A percentile compares a stretch with the other conserved stretches of the same genome.
These are phyloP conservation scores for Andrena minutula DNA, from an alignment of 2,888 invertebrate species.

Conservation along the genomic window DNA sequence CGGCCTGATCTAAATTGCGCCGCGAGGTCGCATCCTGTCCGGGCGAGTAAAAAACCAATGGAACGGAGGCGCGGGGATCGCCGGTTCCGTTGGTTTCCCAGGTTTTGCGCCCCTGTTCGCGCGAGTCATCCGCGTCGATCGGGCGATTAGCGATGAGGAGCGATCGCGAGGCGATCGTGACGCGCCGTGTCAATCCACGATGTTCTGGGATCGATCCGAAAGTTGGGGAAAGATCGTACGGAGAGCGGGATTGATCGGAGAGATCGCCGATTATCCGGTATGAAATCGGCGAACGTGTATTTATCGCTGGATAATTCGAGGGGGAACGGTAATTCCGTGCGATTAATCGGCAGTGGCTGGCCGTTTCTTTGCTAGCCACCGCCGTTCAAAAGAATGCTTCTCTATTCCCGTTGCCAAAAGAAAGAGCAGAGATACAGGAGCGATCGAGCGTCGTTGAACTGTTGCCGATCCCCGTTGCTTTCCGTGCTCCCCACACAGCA, in stretches of 20 bases:
- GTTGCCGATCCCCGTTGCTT: slow-evolving; percentile 1
- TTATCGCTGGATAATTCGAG: slow-evolving; percentile 31
- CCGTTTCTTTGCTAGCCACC: slow-evolving; percentile 7
- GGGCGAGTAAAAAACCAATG: slow-evolving; percentile 39
- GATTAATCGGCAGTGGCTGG: slow-evolving; percentile 25
- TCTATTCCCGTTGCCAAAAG: not conserved
- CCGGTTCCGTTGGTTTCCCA: not conserved
- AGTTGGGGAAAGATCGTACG: not conserved
- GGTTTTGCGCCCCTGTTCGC: not conserved
- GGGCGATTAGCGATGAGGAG: slow-evolving; percentile 52
- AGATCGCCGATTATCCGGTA: slow-evolving; percentile 48
- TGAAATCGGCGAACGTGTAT: slow-evolving; percentile 37
- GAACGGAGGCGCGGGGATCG: slow-evolving; percentile 3
- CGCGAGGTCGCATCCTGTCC: slow-evolving; percentile 44
- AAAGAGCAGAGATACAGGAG: not conserved
- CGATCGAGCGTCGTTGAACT: slow-evolving; percentile 3
- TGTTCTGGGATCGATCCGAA: not conserved
- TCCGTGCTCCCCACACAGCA: too few relatives aligned
- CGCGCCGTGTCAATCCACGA: slow-evolving; percentile 44
- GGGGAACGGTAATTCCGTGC: slow-evolving; percentile 35
- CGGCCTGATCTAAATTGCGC: slow-evolving; percentile 64
- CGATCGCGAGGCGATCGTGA: slow-evolving; percentile 23
- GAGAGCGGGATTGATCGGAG: slow-evolving; percentile 41
- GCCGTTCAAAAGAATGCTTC: not conserved
- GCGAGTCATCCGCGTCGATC: slow-evolving; percentile 36